These are phyloP conservation scores for Allygus modestus DNA, from an alignment of 2,888 invertebrate genomes.

Conservation along the genomic window DNA sequence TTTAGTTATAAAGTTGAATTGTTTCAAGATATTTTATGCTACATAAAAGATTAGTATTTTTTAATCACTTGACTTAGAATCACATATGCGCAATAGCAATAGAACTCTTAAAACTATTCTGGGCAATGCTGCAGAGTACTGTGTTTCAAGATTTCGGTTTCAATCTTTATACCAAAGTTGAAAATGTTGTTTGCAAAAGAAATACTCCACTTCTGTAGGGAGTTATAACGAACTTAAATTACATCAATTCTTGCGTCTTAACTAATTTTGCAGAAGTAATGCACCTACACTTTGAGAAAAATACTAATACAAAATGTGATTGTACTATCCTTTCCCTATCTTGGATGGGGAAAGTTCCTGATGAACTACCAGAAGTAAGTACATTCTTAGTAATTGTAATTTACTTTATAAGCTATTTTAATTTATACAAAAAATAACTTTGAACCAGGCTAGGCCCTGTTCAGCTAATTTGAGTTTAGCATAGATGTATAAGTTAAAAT, in stretches of 20 bases:
- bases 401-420: too few relatives aligned
- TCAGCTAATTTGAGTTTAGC: too few relatives aligned
- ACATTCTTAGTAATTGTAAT: too few relatives aligned
- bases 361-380: constrained; percentile 94
- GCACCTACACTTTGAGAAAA: constrained; percentile 98
- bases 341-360: constrained; percentile 99
- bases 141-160: background rate
- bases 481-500: too few relatives aligned
- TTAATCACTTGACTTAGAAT: background rate
- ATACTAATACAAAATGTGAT: constrained; percentile 95
- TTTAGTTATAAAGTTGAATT: background rate
- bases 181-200: background rate
- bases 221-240: background rate
- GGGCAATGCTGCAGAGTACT: background rate
- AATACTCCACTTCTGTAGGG: background rate
- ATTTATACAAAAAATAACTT: too few relatives aligned
- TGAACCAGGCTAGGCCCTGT: too few relatives aligned
- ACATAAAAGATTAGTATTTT: too few relatives aligned
- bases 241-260: background rate
- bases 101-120: background rate
- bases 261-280: constrained; percentile 75
- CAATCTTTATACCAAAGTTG: background rate
- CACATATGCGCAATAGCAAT: too few relatives aligned
- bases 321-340: constrained; percentile 96
- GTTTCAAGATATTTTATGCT: too few relatives aligned